Percentiles rank a stretch among this genome's conserved stretches.
Conservation (phyloP, 2,113 vertebrate genomes). For the Oncorhynchus keta region DNA sequence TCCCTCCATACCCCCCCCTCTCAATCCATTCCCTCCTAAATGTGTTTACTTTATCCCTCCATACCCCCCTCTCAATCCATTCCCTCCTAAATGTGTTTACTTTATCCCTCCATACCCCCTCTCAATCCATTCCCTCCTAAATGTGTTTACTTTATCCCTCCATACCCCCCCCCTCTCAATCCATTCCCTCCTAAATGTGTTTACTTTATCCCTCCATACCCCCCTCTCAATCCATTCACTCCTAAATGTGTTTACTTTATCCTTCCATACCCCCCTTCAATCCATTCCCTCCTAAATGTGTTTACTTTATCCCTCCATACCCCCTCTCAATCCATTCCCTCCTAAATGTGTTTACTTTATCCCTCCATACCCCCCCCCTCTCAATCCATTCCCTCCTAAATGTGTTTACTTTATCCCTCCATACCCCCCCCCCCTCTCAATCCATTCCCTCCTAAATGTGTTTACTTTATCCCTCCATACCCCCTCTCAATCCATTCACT, state of each 20-base stretch:
- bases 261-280: not conserved
- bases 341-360: not conserved
- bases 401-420: not conserved
- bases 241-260: not conserved
- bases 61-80: too few relatives aligned
- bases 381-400: not conserved
- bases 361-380: not conserved
- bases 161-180: too few relatives aligned
- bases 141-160: too few relatives aligned
- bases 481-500: not conserved
- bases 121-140: not conserved
- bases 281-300: not conserved
- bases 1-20: too few relatives aligned
- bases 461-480: not conserved
- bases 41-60: too few relatives aligned
- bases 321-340: not conserved
- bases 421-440: not conserved
- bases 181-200: too few relatives aligned
- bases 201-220: not conserved
- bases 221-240: not conserved
- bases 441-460: not conserved
- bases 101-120: not conserved
- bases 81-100: not conserved
- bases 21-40: too few relatives aligned
- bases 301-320: not conserved